These are phyloP conservation scores for Macrotrachela quadricornifera DNA, from an alignment of 1,140 invertebrate genomes.

Conservation along the genomic window DNA sequence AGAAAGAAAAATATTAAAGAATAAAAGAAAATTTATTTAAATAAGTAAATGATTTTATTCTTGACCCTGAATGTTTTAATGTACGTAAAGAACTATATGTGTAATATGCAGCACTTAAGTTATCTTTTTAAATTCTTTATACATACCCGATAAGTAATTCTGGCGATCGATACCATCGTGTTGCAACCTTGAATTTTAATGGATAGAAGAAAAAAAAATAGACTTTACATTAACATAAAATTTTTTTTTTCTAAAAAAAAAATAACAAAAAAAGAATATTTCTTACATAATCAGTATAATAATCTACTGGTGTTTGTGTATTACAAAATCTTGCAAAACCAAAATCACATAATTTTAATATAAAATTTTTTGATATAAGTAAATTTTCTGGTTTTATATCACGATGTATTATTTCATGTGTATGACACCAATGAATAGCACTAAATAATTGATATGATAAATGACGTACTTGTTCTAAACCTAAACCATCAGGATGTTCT, in stretches of 20 bases:
- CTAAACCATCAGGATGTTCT: slow-evolving; percentile 23
- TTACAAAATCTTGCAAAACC: not conserved
- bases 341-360: slow-evolving; percentile 9
- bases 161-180: slow-evolving; percentile 3
- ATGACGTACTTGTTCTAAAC: slow-evolving; percentile 20
- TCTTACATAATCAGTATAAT: slow-evolving; percentile 18
- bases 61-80: too few relatives aligned
- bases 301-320: not conserved
- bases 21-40: too few relatives aligned
- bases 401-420: slow-evolving; percentile 21
- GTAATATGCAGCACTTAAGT: too few relatives aligned
- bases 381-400: slow-evolving; percentile 10
- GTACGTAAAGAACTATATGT: too few relatives aligned
- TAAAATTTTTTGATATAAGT: slow-evolving; percentile 1
- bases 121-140: not conserved
- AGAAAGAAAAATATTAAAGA: too few relatives aligned
- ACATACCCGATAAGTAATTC: slow-evolving; percentile 5
- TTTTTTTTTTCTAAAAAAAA: slow-evolving; percentile 27
- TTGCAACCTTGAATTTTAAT: slow-evolving; percentile 3
- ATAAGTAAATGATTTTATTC: too few relatives aligned
- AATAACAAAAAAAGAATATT: too few relatives aligned
- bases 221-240: too few relatives aligned
- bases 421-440: slow-evolving; percentile 28
- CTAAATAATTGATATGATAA: slow-evolving; percentile 27
- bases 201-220: slow-evolving; percentile 17